Conservation (phyloP, 2,113 vertebrate genomes). For the Peromyscus maniculatus region DNA sequence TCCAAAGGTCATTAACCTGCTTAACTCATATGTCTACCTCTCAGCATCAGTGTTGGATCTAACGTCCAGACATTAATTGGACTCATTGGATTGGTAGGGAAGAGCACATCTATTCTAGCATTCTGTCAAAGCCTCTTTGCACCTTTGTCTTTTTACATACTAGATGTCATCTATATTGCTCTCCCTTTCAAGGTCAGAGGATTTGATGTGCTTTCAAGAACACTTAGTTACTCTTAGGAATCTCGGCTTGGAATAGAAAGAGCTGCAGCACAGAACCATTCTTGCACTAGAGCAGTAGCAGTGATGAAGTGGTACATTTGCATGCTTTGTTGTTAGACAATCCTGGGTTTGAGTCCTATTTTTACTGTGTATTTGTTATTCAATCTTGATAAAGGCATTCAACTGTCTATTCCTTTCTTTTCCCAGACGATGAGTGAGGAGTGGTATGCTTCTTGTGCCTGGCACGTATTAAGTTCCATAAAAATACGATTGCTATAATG, state of each 20-base stretch:
- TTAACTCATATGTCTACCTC: not conserved
- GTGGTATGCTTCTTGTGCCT: not conserved
- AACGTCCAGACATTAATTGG: not conserved
- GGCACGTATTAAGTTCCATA: not conserved
- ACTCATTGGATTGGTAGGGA: not conserved
- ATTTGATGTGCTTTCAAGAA: not conserved
- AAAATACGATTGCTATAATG: not conserved
- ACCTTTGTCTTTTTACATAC: not conserved
- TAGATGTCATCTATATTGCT: not conserved
- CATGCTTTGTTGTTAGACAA: not conserved
- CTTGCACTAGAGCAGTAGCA: not conserved
- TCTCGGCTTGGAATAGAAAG: not conserved
- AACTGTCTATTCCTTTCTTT: not conserved
- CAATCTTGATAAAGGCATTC: not conserved
- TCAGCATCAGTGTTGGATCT: not conserved
- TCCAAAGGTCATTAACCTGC: not conserved
- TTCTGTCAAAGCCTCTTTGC: not conserved
- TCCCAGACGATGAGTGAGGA: not conserved
- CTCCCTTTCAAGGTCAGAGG: conserved; percentile 33
- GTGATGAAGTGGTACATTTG: not conserved
- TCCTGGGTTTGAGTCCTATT: not conserved
- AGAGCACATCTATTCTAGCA: not conserved
- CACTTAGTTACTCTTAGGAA: not conserved
- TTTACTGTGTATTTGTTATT: not conserved
- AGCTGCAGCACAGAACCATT: not conserved